Conservation (phyloP, 1,140 invertebrate species). For the Halesus radiatus region DNA sequence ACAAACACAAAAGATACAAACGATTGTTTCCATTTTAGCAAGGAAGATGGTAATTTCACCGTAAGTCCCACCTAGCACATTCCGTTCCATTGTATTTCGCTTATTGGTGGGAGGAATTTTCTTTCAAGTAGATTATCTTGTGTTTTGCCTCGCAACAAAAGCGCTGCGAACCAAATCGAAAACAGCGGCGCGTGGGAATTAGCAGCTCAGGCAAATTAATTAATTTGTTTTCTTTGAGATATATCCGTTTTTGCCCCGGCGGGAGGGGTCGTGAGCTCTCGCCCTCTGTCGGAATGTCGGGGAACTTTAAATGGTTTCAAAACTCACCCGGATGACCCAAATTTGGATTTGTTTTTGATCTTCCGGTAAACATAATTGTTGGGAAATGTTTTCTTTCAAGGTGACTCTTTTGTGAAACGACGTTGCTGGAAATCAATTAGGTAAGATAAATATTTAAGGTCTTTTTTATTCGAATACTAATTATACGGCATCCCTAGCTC, state of each 20-base stretch:
- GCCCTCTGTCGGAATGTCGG: not conserved
- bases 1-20: too few species aligned
- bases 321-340: constrained; percentile 5
- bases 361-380: not conserved
- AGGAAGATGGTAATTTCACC: too few species aligned
- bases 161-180: constrained; percentile 37
- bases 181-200: constrained; percentile 35
- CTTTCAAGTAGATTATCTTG: constrained; percentile 23
- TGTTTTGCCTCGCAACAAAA: constrained; percentile 19
- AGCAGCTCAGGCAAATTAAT: constrained; percentile 46
- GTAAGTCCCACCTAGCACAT: not conserved
- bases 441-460: too few species aligned
- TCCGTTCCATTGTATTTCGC: not conserved
- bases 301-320: constrained; percentile 17
- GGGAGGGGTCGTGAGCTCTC: not conserved
- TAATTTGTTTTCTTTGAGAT: constrained; percentile 50
- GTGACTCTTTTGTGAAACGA: too few species aligned
- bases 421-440: too few species aligned
- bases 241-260: constrained; percentile 15
- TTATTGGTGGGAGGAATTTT: constrained; percentile 19
- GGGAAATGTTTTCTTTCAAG: too few species aligned
- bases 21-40: too few species aligned
- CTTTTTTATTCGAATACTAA: too few species aligned
- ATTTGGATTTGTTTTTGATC: constrained; percentile 3
- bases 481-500: too few species aligned